phyloP scores from a whole-genome alignment of 2,888 invertebrate species.

The Drosophila emarginata region DNA sequence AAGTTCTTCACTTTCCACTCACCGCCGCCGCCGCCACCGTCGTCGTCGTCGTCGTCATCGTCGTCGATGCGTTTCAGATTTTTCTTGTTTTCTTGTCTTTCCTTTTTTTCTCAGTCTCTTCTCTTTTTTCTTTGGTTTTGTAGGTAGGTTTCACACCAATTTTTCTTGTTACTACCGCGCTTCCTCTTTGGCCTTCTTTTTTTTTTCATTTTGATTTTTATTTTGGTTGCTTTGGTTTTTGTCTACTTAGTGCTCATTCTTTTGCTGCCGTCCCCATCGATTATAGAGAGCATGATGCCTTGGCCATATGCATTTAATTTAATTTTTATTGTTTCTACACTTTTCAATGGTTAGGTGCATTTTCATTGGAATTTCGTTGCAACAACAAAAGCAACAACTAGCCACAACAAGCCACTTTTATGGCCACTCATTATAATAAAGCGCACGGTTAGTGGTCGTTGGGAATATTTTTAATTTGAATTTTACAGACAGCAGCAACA shows the following conservation, averaged over 20 bases:
- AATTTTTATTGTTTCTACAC: conserved; percentile 78
- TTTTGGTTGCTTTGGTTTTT: conserved; percentile 20
- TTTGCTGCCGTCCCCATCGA: conserved; percentile 70
- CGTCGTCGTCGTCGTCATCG: conserved; percentile 28
- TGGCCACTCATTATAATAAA: conserved; percentile 79
- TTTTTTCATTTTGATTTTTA: conserved; percentile 4
- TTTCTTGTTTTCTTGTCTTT: conserved; percentile 40
- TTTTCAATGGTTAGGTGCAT: conserved; percentile 64
- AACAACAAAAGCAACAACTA: conserved; percentile 38
- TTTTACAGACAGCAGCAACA: conserved; percentile 72
- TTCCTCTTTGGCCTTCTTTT: conserved; percentile 41
- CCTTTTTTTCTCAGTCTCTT: conserved; percentile 22
- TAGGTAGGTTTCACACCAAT: conserved; percentile 77
- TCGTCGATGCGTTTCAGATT: conserved; percentile 46
- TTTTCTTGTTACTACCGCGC: conserved; percentile 68
- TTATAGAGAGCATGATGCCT: conserved; percentile 63
- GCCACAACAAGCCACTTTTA: conserved; percentile 63
- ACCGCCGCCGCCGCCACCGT: conserved; percentile 33
- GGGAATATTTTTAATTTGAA: conserved; percentile 67
- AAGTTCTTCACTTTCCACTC: conserved; percentile 78
- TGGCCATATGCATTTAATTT: conserved; percentile 73
- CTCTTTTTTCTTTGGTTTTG: conserved; percentile 19
- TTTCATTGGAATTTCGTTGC: conserved; percentile 71
- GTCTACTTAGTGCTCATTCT: conserved; percentile 54
- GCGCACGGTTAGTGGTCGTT: conserved; percentile 75